Conservation (phyloP, 1,140 invertebrate genomes). For the Pomacea maculata region DNA sequence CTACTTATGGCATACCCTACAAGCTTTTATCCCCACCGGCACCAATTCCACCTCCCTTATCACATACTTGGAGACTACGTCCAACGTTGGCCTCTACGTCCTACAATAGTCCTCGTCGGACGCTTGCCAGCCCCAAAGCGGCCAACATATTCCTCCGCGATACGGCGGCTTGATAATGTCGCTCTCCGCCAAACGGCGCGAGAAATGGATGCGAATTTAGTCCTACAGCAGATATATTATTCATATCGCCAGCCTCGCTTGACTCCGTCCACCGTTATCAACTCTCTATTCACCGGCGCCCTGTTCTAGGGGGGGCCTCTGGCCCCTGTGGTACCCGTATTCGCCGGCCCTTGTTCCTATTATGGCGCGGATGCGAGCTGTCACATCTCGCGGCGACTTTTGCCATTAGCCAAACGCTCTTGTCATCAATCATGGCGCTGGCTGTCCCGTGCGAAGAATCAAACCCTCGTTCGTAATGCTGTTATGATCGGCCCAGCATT, state of each 20-base stretch:
- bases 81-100: too few relatives aligned
- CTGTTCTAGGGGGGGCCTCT: too few relatives aligned
- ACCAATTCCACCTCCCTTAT: neutral
- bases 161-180: neutral
- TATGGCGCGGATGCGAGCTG: neutral
- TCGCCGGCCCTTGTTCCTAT: neutral
- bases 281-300: too few relatives aligned
- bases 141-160: neutral
- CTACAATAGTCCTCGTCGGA: too few relatives aligned
- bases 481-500: slow-evolving; percentile 8
- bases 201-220: slow-evolving; percentile 11
- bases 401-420: neutral
- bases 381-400: slow-evolving; percentile 6
- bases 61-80: too few relatives aligned
- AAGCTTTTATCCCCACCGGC: neutral
- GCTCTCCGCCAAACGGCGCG: neutral
- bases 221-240: slow-evolving; percentile 11
- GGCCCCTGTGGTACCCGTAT: neutral
- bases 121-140: too few relatives aligned
- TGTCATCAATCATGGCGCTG: neutral
- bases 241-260: slow-evolving; percentile 1
- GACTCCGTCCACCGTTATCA: neutral
- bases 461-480: slow-evolving; percentile 10
- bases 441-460: neutral
- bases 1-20: too few relatives aligned